Evolutionary conservation across 2,888 invertebrate species (phyloP).

Genomic region (Morpho deidamia): DNA sequence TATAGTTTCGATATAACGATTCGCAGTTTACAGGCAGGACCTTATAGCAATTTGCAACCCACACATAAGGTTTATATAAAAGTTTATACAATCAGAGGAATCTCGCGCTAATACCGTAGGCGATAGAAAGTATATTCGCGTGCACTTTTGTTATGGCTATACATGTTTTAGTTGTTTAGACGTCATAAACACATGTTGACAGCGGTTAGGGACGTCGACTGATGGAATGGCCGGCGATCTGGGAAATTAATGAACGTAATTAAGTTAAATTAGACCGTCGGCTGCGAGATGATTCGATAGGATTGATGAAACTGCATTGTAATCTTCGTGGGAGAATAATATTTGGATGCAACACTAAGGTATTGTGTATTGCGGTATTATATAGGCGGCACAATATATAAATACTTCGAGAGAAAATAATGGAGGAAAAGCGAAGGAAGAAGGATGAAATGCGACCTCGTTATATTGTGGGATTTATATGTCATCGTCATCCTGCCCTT

Average conservation of each 20-base stretch:
- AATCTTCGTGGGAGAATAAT: too few relatives aligned
- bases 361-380: too few relatives aligned
- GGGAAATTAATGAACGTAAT: conserved; percentile 15
- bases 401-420: too few relatives aligned
- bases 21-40: neutral
- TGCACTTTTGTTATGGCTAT: neutral
- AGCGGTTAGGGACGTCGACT: conserved; percentile 13
- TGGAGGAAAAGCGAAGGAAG: too few relatives aligned
- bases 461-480: too few relatives aligned
- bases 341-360: too few relatives aligned
- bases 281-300: neutral
- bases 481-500: too few relatives aligned
- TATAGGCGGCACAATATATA: too few relatives aligned
- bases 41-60: neutral
- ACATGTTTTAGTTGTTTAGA: conserved; percentile 10
- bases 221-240: conserved; percentile 19
- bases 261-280: conserved; percentile 8
- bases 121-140: conserved; percentile 4
- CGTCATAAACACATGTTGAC: conserved; percentile 24
- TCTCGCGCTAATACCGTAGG: neutral
- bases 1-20: conserved; percentile 5
- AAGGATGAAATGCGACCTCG: too few relatives aligned
- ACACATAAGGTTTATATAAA: neutral
- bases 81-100: neutral
- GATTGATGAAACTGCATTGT: neutral